These are phyloP conservation scores for Malurus leucopterus DNA, from an alignment of 2,797 vertebrate species.

Conservation along the genomic window DNA sequence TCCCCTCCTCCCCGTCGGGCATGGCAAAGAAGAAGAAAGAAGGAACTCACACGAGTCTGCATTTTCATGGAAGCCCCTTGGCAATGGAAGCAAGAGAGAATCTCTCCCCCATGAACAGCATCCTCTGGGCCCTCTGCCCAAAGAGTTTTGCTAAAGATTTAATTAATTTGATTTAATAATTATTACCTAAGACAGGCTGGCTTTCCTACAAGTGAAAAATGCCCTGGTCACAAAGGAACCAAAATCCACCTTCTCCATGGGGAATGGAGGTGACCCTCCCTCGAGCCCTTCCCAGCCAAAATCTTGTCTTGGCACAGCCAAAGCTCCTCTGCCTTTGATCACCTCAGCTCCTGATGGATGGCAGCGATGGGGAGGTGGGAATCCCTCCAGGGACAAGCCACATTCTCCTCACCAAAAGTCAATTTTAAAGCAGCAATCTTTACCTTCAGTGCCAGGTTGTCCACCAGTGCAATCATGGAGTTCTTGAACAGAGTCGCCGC, in stretches of 20 bases:
- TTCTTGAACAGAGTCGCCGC: constrained; percentile 95
- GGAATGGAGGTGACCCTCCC: neutral
- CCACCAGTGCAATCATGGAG: constrained; percentile 96
- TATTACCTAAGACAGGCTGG: neutral
- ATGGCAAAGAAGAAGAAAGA: neutral
- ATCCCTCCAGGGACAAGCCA: neutral
- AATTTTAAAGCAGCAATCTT: neutral
- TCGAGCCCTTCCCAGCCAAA: neutral
- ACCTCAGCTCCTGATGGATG: fast-evolving
- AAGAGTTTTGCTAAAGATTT: neutral
- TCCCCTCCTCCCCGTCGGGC: neutral
- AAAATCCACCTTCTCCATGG: neutral
- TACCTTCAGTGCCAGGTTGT: constrained; percentile 94
- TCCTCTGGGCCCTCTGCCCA: neutral
- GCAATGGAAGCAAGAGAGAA: neutral
- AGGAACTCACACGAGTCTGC: neutral
- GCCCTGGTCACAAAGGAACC: neutral
- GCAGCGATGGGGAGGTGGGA: neutral
- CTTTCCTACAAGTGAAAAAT: neutral
- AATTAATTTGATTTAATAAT: neutral
- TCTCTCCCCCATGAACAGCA: neutral
- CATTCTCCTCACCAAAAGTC: neutral
- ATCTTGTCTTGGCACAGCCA: neutral
- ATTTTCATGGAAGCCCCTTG: neutral
- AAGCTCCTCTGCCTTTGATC: neutral